These are phyloP conservation scores for Tinamus major DNA, from an alignment of 2,797 vertebrate genomes.

Conservation along the genomic window DNA sequence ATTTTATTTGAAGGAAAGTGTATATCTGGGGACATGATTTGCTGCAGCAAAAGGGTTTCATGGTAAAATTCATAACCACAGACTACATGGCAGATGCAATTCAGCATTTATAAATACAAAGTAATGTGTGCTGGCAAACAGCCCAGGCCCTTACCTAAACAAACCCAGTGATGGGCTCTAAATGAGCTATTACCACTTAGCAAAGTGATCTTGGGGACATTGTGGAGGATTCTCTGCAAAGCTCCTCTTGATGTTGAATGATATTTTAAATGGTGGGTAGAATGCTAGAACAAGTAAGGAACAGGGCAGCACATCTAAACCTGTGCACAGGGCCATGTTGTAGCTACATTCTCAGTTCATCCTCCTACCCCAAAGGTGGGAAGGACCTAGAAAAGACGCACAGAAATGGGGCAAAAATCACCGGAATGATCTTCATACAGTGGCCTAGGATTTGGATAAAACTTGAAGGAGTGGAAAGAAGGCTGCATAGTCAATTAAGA, in stretches of 20 bases:
- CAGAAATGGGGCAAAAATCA: neutral
- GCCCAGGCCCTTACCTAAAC: conserved; percentile 11
- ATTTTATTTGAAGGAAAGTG: conserved; percentile 18
- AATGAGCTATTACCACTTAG: conserved; percentile 4
- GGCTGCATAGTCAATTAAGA: neutral
- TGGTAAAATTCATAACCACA: neutral
- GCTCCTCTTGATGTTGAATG: neutral
- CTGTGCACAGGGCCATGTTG: neutral
- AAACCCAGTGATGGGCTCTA: neutral
- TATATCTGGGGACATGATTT: conserved; percentile 13
- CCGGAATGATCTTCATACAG: neutral
- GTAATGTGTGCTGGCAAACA: conserved; percentile 2
- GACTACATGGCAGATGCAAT: conserved; percentile 26
- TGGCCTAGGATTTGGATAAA: neutral
- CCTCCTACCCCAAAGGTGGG: neutral
- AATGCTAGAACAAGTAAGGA: neutral
- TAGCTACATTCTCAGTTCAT: fast-evolving
- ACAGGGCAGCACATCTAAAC: neutral
- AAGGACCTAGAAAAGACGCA: neutral
- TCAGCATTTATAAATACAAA: conserved; percentile 34
- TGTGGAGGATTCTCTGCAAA: neutral
- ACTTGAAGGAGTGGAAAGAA: neutral
- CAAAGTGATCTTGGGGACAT: neutral
- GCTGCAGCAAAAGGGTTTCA: neutral
- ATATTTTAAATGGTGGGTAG: neutral